These are phyloP conservation scores for Apistogramma diplotaenia DNA, from an alignment of 2,113 vertebrate species.

Conservation along the genomic window DNA sequence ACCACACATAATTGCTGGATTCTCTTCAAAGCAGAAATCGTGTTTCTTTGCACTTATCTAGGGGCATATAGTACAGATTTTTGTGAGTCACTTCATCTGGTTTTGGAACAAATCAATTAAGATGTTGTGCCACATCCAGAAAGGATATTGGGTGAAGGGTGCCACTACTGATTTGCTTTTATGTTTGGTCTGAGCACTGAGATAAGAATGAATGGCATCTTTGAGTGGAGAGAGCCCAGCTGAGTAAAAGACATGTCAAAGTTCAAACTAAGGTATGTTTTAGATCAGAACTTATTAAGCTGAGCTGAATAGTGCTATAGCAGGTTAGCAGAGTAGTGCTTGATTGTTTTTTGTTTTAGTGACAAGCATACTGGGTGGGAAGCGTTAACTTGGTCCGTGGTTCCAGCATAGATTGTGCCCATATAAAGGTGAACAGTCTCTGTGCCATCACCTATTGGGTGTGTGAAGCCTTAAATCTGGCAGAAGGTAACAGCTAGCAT, in stretches of 20 bases:
- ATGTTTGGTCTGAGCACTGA: slow-evolving; percentile 63
- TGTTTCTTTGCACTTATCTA: slow-evolving; percentile 58
- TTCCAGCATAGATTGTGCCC: background rate
- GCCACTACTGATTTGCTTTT: slow-evolving; percentile 45
- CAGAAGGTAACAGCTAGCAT: background rate
- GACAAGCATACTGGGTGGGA: background rate
- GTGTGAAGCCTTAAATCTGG: too few species aligned
- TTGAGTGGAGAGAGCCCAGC: slow-evolving; percentile 8
- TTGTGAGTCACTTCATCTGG: slow-evolving; percentile 51
- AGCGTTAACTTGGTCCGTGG: background rate
- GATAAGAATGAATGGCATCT: slow-evolving; percentile 56
- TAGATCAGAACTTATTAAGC: background rate
- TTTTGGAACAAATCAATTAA: slow-evolving; percentile 73
- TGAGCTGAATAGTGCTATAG: background rate
- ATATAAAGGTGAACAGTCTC: background rate
- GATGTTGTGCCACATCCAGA: slow-evolving; percentile 48
- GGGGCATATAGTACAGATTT: slow-evolving; percentile 56
- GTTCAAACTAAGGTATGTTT: slow-evolving; percentile 30
- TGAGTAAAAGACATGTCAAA: slow-evolving; percentile 32
- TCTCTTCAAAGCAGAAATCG: slow-evolving; percentile 60
- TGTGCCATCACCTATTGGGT: background rate
- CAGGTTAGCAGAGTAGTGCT: background rate
- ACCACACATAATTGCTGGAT: slow-evolving; percentile 67
- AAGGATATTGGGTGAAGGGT: slow-evolving; percentile 38
- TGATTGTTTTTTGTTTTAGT: background rate